Evolutionary conservation across 2,113 vertebrate species (phyloP).

Genomic region (Turnix velox): DNA sequence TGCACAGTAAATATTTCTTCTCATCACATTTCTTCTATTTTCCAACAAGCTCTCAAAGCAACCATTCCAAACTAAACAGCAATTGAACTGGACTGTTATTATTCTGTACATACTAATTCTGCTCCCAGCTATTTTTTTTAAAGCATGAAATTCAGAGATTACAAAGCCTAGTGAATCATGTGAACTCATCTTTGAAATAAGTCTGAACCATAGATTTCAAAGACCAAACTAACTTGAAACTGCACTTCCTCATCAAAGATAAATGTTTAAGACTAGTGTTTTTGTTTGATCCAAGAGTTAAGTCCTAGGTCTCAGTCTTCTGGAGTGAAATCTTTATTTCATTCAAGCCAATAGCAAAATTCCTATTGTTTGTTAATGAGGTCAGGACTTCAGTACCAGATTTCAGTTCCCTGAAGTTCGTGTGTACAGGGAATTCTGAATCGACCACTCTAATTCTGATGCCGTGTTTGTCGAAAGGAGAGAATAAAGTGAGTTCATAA

Average conservation of each 20-base stretch:
- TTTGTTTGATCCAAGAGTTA: slow-evolving; percentile 49
- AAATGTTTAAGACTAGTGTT: slow-evolving; percentile 39
- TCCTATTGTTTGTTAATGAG: slow-evolving; percentile 42
- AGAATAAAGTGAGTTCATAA: not conserved
- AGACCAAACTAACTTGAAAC: slow-evolving; percentile 26
- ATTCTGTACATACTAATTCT: slow-evolving; percentile 55
- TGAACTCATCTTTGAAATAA: slow-evolving; percentile 48
- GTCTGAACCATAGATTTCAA: slow-evolving; percentile 16
- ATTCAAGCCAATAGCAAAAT: slow-evolving; percentile 52
- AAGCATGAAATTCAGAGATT: slow-evolving; percentile 35
- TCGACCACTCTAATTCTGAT: not conserved
- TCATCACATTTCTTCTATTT: not conserved
- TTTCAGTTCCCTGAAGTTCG: slow-evolving; percentile 20
- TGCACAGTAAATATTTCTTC: slow-evolving; percentile 47
- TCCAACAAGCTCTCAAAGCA: slow-evolving; percentile 51
- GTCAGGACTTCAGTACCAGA: not conserved
- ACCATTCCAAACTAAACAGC: slow-evolving; percentile 53
- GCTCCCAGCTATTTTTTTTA: slow-evolving; percentile 39
- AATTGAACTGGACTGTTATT: slow-evolving; percentile 41
- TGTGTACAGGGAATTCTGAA: slow-evolving; percentile 7
- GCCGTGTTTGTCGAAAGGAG: not conserved
- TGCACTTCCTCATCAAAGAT: slow-evolving; percentile 47
- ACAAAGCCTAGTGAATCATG: slow-evolving; percentile 21
- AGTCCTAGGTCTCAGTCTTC: not conserved
- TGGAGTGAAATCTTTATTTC: slow-evolving; percentile 28